These are phyloP conservation scores for Tryphoninae sp. DNA, from an alignment of 2,888 invertebrate genomes.

Conservation along the genomic window DNA sequence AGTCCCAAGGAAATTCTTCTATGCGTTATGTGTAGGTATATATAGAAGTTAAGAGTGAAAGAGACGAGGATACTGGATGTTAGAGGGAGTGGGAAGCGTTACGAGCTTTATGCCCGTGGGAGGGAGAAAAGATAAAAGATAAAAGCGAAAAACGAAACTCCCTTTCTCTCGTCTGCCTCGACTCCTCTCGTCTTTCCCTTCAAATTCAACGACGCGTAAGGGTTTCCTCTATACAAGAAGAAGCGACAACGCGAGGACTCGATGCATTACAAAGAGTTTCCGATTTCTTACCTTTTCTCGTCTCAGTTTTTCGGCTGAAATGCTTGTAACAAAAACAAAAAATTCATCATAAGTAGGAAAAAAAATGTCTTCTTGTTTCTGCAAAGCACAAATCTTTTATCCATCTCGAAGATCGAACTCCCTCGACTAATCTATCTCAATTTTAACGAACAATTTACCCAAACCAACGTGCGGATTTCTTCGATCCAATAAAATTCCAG, in stretches of 20 bases:
- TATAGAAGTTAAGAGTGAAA: neutral
- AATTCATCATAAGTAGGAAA: neutral
- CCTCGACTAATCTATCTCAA: neutral
- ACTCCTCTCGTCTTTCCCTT: conserved; percentile 19
- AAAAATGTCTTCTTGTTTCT: neutral
- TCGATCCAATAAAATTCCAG: no score
- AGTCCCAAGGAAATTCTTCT: conserved; percentile 35
- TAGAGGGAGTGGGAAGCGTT: neutral
- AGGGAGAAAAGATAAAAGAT: conserved; percentile 34
- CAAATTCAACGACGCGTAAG: conserved; percentile 39
- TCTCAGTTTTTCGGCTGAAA: neutral
- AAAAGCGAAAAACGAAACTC: conserved; percentile 32
- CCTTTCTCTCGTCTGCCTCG: conserved; percentile 9
- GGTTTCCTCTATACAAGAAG: conserved; percentile 1
- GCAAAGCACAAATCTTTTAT: neutral
- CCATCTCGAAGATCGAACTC: neutral
- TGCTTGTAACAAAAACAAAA: neutral
- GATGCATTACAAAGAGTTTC: conserved; percentile 16
- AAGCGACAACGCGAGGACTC: conserved; percentile 26
- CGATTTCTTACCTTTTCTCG: conserved; percentile 8
- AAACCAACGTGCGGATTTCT: no score
- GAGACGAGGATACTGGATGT: conserved; percentile 1
- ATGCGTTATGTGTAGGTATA: conserved; percentile 5
- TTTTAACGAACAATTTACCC: no score
- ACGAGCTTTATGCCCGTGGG: conserved; percentile 26